A percentile compares a stretch with the other conserved stretches of the same genome.
Conservation (phyloP, 2,113 vertebrate species). For the Marcusenius ussheri region DNA sequence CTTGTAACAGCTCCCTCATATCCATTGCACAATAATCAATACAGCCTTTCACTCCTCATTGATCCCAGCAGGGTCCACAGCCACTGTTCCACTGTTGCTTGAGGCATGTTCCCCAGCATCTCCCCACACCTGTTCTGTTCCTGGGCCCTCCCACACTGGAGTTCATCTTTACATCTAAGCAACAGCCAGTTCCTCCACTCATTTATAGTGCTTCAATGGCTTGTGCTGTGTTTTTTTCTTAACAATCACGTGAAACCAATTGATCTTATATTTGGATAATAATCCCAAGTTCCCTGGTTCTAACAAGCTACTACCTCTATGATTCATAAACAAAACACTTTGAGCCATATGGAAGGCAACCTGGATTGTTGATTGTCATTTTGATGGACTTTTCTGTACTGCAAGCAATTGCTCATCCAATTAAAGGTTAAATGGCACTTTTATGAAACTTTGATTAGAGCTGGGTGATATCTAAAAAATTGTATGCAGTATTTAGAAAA, state of each 20-base stretch:
- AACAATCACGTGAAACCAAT: background rate
- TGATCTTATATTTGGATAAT: background rate
- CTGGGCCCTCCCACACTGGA: conserved; percentile 5
- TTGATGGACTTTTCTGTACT: background rate
- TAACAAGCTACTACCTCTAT: background rate
- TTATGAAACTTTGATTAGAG: background rate
- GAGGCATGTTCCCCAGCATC: conserved; percentile 38
- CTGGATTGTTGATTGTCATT: background rate
- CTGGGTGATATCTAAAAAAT: background rate
- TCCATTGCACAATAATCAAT: conserved; percentile 61
- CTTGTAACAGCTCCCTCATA: conserved; percentile 32
- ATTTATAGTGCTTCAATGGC: background rate
- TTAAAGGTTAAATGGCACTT: background rate
- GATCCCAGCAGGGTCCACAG: conserved; percentile 50
- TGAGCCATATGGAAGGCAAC: background rate
- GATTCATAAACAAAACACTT: background rate
- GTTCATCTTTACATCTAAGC: background rate
- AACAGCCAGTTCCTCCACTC: background rate
- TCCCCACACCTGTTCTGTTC: conserved; percentile 40
- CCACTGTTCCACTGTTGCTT: conserved; percentile 39
- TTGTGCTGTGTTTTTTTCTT: background rate
- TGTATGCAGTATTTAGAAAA: background rate
- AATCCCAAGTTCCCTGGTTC: background rate
- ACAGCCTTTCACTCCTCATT: conserved; percentile 53
- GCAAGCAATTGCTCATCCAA: background rate